Base-by-base conservation (phyloP, 2,888 invertebrate genomes). In the Plagodis dolabraria region DNA sequence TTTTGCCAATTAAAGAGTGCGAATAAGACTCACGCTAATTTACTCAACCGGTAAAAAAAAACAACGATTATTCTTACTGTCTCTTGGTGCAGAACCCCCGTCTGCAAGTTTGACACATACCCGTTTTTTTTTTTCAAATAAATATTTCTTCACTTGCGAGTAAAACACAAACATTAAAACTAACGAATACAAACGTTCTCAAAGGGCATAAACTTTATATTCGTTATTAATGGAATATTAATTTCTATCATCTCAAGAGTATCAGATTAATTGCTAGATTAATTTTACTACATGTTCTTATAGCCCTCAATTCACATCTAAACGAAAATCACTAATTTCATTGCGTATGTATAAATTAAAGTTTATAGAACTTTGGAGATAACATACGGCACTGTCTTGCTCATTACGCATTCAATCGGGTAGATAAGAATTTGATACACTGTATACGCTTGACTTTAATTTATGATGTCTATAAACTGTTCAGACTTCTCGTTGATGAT, bases 391-490 rank as follows among this genome's bases (percentile, higher is more conserved):
- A 53, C 56, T 53, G 44, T 48, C 40, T 53, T 52, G 40, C 60
- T 67, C 67, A 66, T 69, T 65, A 67, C 58, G 56, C 64, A 65
- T 67, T 66, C 64, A 63, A 64, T 60, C 53, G 55, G 43, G 42
- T 9, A 69, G 69, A 72, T 71, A 72, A 68, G 63, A 66, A 57
- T 50, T 63, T 65, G 68, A 70, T 71, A 69, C 63, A 65, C 59
- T 53, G 56, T 59, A 67, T 69, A 63, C 55, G 60, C 55, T 57
- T 62, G 66, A 58, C 50, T 47, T 60, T 68, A 67, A 72, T 70
- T 70, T 72, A 72, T 72, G 56, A 65, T 68, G 64, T 56, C 58
- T 70, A 70, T 77, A 80, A 78, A 75, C 72, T 72, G 76, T 75
- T 70, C 70, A 65, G 69, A 70, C 67, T 67, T 48, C 45, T 80